Evolutionary conservation across 2,888 invertebrate species (phyloP).

Genomic region (Zaprionus obscuricornis): DNA sequence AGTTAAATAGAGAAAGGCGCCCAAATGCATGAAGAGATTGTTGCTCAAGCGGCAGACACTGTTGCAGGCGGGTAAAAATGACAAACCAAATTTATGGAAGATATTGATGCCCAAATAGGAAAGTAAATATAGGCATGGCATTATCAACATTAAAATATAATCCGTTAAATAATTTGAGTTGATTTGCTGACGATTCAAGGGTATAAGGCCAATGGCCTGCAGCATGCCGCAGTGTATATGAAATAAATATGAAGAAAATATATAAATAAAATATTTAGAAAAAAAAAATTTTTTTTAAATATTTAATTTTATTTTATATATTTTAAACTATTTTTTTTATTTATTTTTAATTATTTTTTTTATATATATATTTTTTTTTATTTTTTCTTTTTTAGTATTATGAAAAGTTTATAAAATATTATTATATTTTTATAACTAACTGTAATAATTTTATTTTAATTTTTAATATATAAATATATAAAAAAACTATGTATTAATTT

Average conservation of each 20-base stretch:
- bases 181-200: slow-evolving; percentile 69
- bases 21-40: slow-evolving; percentile 77
- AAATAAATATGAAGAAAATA: neutral
- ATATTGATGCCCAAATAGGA: slow-evolving; percentile 67
- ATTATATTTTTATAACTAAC: too few relatives aligned
- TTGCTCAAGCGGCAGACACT: slow-evolving; percentile 77
- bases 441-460: too few relatives aligned
- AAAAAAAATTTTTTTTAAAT: too few relatives aligned
- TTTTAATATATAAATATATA: too few relatives aligned
- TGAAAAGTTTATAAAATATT: too few relatives aligned
- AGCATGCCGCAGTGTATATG: too few relatives aligned
- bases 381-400: too few relatives aligned
- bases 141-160: slow-evolving; percentile 72
- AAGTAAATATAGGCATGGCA: slow-evolving; percentile 71
- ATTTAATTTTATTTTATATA: neutral
- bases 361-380: too few relatives aligned
- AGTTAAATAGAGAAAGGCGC: slow-evolving; percentile 75
- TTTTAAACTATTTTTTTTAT: too few relatives aligned
- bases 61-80: slow-evolving; percentile 61
- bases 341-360: too few relatives aligned
- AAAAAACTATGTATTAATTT: too few relatives aligned
- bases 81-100: slow-evolving; percentile 41
- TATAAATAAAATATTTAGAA: neutral
- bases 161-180: slow-evolving; percentile 60
- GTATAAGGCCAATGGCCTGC: slow-evolving; percentile 78